phyloP scores from a whole-genome alignment of 2,113 vertebrate genomes.

The Azemiops feae region DNA sequence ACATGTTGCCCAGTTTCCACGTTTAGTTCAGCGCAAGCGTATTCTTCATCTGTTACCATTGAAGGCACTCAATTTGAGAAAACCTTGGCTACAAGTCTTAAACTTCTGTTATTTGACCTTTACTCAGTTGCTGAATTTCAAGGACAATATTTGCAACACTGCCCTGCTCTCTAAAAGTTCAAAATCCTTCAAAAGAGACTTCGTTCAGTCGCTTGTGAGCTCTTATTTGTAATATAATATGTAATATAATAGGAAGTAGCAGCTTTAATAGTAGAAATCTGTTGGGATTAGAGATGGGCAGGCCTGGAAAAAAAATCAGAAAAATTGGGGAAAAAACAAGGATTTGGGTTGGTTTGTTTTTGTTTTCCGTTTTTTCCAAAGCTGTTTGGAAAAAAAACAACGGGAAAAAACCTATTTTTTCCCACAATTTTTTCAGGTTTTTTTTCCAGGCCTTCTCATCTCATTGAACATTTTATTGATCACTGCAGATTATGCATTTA shows the following conservation, averaged over 20 bases:
- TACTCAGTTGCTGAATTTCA: background rate
- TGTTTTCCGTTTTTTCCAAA: too few relatives aligned
- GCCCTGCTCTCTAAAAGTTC: background rate
- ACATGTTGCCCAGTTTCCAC: background rate
- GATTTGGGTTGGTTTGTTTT: too few relatives aligned
- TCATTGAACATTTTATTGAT: background rate
- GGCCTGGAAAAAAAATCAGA: too few relatives aligned
- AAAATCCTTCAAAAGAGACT: background rate
- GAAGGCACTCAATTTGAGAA: background rate
- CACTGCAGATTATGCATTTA: background rate
- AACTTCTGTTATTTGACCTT: background rate
- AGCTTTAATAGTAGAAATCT: background rate
- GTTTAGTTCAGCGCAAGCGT: background rate
- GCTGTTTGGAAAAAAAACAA: too few relatives aligned
- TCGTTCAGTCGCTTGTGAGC: background rate
- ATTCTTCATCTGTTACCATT: background rate
- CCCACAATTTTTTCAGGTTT: too few relatives aligned
- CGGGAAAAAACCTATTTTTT: too few relatives aligned
- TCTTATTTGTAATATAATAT: background rate
- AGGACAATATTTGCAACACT: background rate
- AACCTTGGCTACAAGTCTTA: background rate
- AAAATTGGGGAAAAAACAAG: too few relatives aligned
- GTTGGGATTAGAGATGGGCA: background rate
- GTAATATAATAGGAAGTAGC: background rate
- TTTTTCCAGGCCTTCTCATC: too few relatives aligned